Conservation (phyloP, 2,888 invertebrate genomes). For the Diaprepes abbreviatus region DNA sequence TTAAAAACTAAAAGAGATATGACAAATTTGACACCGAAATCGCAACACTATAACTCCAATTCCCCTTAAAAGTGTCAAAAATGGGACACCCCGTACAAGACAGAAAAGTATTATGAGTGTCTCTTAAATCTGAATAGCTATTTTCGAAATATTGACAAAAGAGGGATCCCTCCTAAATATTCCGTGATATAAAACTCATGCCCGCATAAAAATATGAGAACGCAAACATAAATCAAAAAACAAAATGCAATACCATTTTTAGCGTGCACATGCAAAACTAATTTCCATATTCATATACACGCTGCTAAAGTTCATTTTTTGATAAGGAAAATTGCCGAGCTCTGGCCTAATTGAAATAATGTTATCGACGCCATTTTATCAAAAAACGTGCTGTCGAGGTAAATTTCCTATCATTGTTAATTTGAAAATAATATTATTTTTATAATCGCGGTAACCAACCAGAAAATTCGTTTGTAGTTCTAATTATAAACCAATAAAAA, state of each 20-base stretch:
- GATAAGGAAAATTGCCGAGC: conserved; percentile 44
- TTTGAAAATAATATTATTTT: too few relatives aligned
- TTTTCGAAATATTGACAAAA: too few relatives aligned
- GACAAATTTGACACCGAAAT: too few relatives aligned
- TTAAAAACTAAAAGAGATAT: too few relatives aligned
- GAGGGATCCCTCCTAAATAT: conserved; percentile 2
- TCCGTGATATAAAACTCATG: conserved; percentile 19
- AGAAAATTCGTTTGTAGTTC: too few relatives aligned
- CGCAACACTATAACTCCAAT: too few relatives aligned
- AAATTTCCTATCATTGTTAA: conserved; percentile 36
- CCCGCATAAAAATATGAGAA: conserved; percentile 12
- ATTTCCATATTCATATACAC: conserved; percentile 47
- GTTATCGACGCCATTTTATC: conserved; percentile 42
- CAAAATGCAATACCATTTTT: conserved; percentile 28
- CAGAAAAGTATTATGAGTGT: too few relatives aligned
- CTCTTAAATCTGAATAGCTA: too few relatives aligned
- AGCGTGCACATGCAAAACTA: conserved; percentile 43
- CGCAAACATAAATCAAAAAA: conserved; percentile 38
- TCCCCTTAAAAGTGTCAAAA: too few relatives aligned
- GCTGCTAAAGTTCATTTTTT: conserved; percentile 33
- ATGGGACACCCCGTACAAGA: too few relatives aligned
- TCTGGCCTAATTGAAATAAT: conserved; percentile 41
- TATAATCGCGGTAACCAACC: too few relatives aligned
- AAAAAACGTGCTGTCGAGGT: conserved; percentile 40
- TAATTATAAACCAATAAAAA: too few relatives aligned